A percentile compares a stretch with the other conserved stretches of the same genome.
phyloP scores from a whole-genome alignment of 2,113 vertebrate species.

The Numenius arquata region DNA sequence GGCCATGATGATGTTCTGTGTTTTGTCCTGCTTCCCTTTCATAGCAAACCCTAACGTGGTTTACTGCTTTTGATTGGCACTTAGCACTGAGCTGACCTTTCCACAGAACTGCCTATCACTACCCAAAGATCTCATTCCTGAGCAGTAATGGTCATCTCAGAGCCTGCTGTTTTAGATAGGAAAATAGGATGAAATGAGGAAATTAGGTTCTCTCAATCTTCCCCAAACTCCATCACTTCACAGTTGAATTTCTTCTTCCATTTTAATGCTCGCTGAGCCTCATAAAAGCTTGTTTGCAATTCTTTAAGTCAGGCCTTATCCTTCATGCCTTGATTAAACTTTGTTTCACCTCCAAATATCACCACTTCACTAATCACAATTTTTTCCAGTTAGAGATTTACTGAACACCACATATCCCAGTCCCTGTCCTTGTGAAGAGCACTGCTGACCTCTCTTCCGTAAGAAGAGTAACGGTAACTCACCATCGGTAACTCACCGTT shows the following conservation, averaged over 20 bases:
- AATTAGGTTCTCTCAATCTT: neutral
- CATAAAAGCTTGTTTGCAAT: neutral
- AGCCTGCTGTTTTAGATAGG: neutral
- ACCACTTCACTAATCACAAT: fast-evolving
- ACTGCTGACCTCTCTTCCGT: neutral
- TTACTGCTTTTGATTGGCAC: conserved; percentile 8
- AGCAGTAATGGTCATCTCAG: neutral
- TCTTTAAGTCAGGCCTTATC: neutral
- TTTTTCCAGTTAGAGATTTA: neutral
- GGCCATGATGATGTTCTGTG: neutral
- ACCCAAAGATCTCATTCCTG: neutral
- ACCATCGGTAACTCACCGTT: fast-evolving
- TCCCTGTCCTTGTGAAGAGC: neutral
- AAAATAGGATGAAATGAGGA: neutral
- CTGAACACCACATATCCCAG: neutral
- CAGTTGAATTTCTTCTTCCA: neutral
- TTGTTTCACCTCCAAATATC: neutral
- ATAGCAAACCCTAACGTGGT: neutral
- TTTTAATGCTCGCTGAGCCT: neutral
- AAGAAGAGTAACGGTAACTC: too few relatives aligned
- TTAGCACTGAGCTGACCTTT: neutral
- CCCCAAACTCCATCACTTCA: neutral
- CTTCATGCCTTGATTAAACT: neutral
- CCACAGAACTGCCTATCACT: neutral
- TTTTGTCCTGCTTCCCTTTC: neutral